These are phyloP conservation scores for Pogonophryne albipinna DNA, from an alignment of 2,797 vertebrate genomes.

Conservation along the genomic window DNA sequence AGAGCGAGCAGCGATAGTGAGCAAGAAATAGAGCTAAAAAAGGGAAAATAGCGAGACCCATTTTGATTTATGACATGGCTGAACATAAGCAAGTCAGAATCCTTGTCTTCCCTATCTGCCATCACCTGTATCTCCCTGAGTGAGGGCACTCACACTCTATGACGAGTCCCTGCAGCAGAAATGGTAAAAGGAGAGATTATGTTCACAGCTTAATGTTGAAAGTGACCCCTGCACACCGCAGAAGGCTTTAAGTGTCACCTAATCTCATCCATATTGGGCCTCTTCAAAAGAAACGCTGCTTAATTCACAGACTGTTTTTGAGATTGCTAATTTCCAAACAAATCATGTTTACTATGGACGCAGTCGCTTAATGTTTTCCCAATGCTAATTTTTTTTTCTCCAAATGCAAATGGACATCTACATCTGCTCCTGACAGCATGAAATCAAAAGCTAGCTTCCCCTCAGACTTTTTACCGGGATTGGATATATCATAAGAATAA, in stretches of 20 bases:
- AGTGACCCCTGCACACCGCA: constrained; percentile 56
- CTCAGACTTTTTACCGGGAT: constrained; percentile 51
- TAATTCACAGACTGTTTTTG: constrained; percentile 29
- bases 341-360: constrained; percentile 21
- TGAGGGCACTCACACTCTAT: constrained; percentile 45
- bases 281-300: constrained; percentile 28
- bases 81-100: constrained; percentile 65
- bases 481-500: constrained; percentile 68
- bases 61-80: constrained; percentile 69
- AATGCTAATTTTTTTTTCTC: constrained; percentile 27
- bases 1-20: constrained; percentile 31
- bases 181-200: constrained; percentile 59
- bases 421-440: constrained; percentile 48
- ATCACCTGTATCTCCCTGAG: constrained; percentile 59
- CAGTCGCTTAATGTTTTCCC: constrained; percentile 46
- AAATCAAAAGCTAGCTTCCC: constrained; percentile 61
- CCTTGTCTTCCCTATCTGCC: constrained; percentile 60
- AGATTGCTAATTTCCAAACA: constrained; percentile 39
- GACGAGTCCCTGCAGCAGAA: constrained; percentile 61
- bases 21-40: constrained; percentile 22
- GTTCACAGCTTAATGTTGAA: constrained; percentile 66
- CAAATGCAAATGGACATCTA: constrained; percentile 31
- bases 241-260: constrained; percentile 40
- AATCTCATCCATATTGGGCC: constrained; percentile 52
- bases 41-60: constrained; percentile 25